phyloP scores from a whole-genome alignment of 1,140 invertebrate genomes.

The Elysia chlorotica region DNA sequence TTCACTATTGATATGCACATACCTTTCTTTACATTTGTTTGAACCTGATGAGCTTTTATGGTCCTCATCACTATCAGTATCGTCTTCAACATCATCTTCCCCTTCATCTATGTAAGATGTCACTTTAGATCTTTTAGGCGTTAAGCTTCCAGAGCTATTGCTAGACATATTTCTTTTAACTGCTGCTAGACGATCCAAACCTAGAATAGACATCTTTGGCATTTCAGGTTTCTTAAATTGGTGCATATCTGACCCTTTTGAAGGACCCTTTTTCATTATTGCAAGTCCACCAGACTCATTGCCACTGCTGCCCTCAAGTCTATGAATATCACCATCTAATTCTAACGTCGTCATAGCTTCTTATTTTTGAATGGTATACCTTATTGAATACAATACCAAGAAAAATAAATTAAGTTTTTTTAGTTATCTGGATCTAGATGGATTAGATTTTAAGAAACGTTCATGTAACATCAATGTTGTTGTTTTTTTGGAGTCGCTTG shows the following conservation, averaged over 20 bases:
- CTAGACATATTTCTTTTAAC: conserved; percentile 66
- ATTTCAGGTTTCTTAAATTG: conserved; percentile 71
- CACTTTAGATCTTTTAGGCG: conserved; percentile 62
- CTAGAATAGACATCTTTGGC: conserved; percentile 76
- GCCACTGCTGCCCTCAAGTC: conserved; percentile 79
- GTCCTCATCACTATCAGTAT: conserved; percentile 22
- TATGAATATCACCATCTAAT: conserved; percentile 68
- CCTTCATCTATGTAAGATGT: conserved; percentile 68
- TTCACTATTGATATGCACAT: background rate
- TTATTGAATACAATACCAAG: too few relatives aligned
- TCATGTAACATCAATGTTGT: too few relatives aligned
- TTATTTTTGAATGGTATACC: too few relatives aligned
- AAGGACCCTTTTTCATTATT: conserved; percentile 72
- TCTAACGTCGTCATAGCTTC: conserved; percentile 37
- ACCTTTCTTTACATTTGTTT: conserved; percentile 20
- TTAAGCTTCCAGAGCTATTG: conserved; percentile 45
- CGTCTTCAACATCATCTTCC: conserved; percentile 58
- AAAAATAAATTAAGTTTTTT: too few relatives aligned
- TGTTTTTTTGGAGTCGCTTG: too few relatives aligned
- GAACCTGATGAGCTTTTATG: too few relatives aligned
- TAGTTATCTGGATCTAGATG: too few relatives aligned
- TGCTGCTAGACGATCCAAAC: conserved; percentile 83
- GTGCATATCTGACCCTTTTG: conserved; percentile 64
- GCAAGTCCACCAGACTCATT: conserved; percentile 79
- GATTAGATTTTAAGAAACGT: too few relatives aligned